Evolutionary conservation across 2,797 vertebrate genomes (phyloP), one percentile per base, ranked within the genome.

Genomic region (Leptoclinus maculatus): DNA sequence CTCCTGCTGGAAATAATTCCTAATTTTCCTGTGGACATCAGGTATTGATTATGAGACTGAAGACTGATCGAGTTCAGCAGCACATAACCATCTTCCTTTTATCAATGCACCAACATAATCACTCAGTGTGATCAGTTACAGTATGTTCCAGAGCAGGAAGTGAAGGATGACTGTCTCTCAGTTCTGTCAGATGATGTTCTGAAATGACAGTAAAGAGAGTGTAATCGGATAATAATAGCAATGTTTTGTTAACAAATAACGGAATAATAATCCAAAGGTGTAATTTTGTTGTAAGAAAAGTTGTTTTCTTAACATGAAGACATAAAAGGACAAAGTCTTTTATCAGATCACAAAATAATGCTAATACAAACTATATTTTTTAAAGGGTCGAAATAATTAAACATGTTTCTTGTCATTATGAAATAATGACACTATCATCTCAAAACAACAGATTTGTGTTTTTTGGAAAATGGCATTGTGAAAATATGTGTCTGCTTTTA

Each of bases 11-110:
- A 78, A 70, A 80, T 66, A 25, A 76, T 71, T 78, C 27, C 39
- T 39, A 53, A 76, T 82, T 53, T 82, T 83, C 45, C 38, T 49
- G 72, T 82, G 86, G 67, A 83, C 71, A 79, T 80, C 32, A 73
- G 32, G 2, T 78, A 88, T 85, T 65, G 84, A 90, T 85, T 43
- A 39, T 12, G 19, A 68, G 45, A 16, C 54, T 17, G 43, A 47
- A 70, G 77, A 49, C 12, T 59, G 63, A 74, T 81, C 0, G 27
- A 34, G 77, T 68, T 71, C 56, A 69, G 64, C 47, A 19, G 64
- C 32, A 39, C 45, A 34, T 51, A 57, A 63, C 41, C 60, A 4
- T 67, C 57, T 32, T 59, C 25, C 47, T 57, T 23, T 41, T 34
- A 32, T 68, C 45, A 38, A n/a, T 66, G 41, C 36, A 10, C 7